Evolutionary conservation across 2,113 vertebrate genomes (phyloP).

Genomic region (Xenopus tropicalis): UCB_Xtro_10.0 CM004443.2:50305501-50306000

Average conservation of each 20-base stretch:
- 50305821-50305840: too few relatives aligned
- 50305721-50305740: background rate
- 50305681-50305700: slow-evolving; percentile 28
- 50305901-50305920: too few relatives aligned
- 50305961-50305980: too few relatives aligned
- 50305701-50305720: background rate
- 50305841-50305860: too few relatives aligned
- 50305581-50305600: slow-evolving; percentile 30
- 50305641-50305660: slow-evolving; percentile 27
- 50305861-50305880: too few relatives aligned
- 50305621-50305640: slow-evolving; percentile 30
- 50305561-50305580: slow-evolving; percentile 30
- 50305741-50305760: slow-evolving; percentile 1
- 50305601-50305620: slow-evolving; percentile 23
- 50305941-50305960: too few relatives aligned
- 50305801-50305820: too few relatives aligned
- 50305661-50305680: slow-evolving; percentile 25
- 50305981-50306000: too few relatives aligned
- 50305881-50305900: too few relatives aligned
- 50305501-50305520: slow-evolving; percentile 30
- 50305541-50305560: background rate
- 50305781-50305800: too few relatives aligned
- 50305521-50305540: slow-evolving; percentile 31
- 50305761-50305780: background rate
- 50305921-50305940: too few relatives aligned